Evolutionary conservation across 2,888 invertebrate species (phyloP), one percentile per base, ranked within the genome.

Genomic region (Ellobium chinense): DNA sequence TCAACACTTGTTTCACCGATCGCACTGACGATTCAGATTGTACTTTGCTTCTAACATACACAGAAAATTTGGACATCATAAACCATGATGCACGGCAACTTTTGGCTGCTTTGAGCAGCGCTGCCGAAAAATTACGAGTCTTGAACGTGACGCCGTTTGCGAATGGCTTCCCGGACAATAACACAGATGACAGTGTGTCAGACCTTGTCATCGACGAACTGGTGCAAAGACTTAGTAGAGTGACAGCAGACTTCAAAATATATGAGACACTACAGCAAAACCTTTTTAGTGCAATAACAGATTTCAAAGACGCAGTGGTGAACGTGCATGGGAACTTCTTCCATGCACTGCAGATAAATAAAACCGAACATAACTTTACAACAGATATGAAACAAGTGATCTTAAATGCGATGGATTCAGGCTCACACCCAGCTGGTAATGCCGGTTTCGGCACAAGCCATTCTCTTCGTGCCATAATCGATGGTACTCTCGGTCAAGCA

Each of bases 1-100:
- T 62, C 39, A 73, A 73, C n/a, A 39, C 60, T 2, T 73, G 73
- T 27, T n/a, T n/a, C n/a, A n/a, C n/a, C n/a, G n/a, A 24, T 60
- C 14, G 27, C 21, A 21, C 5, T 24, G 5, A 9, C 7, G 21
- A n/a, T n/a, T 5, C 7, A 60, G n/a, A 24, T n/a, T 60, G n/a
- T 60, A 21, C 9, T 0, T 73, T 60, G 37, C 62, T 73, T 1
- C 18, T 36, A 34, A 1, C 27, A 21, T 36, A 37, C 36, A 29
- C 18, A 36, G 62, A 62, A 14, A 62, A 31, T 36, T n/a, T 73
- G 73, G 60, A 60, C 34, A 37, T 46, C 27, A 12, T 72, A 24
- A 58, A 36, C n/a, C 12, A 24, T 34, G 31, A 72, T 27, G 31
- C 29, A 21, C 54, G 34, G 34, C 31, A 58, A 58, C 29, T 46